Conservation (phyloP, 2,888 invertebrate genomes). For the Camponotus fellah region DNA sequence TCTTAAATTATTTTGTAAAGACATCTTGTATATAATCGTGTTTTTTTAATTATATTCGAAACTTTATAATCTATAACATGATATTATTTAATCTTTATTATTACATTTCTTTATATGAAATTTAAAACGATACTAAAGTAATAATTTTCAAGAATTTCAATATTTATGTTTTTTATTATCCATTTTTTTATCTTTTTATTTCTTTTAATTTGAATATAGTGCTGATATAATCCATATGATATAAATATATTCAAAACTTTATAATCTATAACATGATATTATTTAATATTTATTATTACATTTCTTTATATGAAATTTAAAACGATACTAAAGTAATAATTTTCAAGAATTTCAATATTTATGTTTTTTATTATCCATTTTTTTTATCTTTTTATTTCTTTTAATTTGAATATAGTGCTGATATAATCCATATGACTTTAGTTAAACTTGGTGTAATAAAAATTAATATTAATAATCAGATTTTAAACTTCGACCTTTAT, state of each 20-base stretch:
- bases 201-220: not conserved
- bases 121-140: not conserved
- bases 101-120: not conserved
- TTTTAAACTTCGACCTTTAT: not conserved
- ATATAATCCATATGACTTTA: not conserved
- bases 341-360: not conserved
- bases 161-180: not conserved
- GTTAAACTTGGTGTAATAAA: slow-evolving; percentile 4
- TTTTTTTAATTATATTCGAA: not conserved
- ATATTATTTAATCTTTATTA: not conserved
- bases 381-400: not conserved
- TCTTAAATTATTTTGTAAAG: not conserved
- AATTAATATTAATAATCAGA: not conserved
- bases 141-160: not conserved
- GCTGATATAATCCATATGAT: not conserved
- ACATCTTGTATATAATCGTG: not conserved
- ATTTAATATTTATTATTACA: not conserved
- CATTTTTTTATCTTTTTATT: not conserved
- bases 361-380: not conserved
- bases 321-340: not conserved
- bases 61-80: not conserved
- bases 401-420: not conserved
- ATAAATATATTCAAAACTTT: not conserved
- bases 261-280: not conserved
- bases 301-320: not conserved